phyloP scores from a whole-genome alignment of 1,140 invertebrate genomes.

The Amyelois transitella region DNA sequence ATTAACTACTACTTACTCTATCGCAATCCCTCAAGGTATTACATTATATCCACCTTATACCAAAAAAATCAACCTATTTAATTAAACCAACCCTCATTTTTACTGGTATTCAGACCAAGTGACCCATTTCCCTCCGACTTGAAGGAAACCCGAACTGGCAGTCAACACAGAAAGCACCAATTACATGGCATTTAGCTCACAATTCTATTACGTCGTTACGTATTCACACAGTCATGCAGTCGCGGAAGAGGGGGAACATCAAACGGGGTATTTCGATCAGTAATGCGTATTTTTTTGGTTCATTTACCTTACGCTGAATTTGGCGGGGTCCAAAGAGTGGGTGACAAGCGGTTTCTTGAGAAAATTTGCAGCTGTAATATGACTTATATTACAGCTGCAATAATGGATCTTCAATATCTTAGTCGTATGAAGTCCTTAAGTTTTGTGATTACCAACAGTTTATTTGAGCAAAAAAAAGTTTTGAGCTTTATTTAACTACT shows the following conservation, averaged over 20 bases:
- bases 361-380: too few relatives aligned
- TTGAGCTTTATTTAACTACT: too few relatives aligned
- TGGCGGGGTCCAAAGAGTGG: not conserved
- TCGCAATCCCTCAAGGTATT: too few relatives aligned
- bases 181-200: constrained; percentile 44
- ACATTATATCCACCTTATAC: too few relatives aligned
- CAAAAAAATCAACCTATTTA: too few relatives aligned
- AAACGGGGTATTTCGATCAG: constrained; percentile 62
- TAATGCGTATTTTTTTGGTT: constrained; percentile 57
- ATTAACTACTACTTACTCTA: too few relatives aligned
- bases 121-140: not conserved
- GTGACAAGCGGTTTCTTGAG: not conserved
- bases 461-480: too few relatives aligned
- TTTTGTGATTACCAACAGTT: too few relatives aligned
- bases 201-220: constrained; percentile 45
- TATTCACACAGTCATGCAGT: constrained; percentile 61
- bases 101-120: not conserved
- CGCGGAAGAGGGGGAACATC: constrained; percentile 42
- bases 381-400: too few relatives aligned
- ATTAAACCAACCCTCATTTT: not conserved
- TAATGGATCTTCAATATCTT: too few relatives aligned
- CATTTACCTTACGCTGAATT: constrained; percentile 57
- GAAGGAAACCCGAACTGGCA: not conserved
- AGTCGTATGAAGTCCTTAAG: too few relatives aligned
- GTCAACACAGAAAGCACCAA: not conserved